Conservation (phyloP, 2,797 vertebrate genomes). For the Gobio occitaniae region DNA sequence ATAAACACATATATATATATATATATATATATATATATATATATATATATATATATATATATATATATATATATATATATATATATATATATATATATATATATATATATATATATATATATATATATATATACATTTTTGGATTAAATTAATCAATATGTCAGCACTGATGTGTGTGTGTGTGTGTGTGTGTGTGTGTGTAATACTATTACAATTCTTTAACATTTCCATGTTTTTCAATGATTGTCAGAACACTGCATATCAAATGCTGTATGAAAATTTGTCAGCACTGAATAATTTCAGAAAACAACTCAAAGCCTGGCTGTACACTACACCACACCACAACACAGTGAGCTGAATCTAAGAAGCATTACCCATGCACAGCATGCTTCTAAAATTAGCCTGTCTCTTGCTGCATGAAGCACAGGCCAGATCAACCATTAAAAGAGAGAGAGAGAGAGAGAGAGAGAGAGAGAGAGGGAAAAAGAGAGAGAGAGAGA, state of each 20-base stretch:
- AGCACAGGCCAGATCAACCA: constrained; percentile 30
- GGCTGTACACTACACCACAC: background rate
- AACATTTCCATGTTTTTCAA: background rate
- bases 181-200: no score
- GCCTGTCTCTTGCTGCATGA: background rate
- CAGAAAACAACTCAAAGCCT: background rate
- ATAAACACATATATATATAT: no score
- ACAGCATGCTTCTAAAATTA: constrained; percentile 26
- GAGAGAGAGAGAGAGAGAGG: no score
- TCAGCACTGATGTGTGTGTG: no score
- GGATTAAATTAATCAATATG: no score
- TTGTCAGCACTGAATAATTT: background rate
- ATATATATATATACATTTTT: no score
- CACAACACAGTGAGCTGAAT: background rate
- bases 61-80: no score
- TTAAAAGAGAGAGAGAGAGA: background rate
- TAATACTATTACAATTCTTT: background rate
- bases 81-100: no score
- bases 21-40: no score
- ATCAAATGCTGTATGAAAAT: background rate
- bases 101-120: no score
- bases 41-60: no score
- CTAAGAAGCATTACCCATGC: constrained; percentile 3
- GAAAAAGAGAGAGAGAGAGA: background rate
- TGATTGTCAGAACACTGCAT: background rate